Percentiles rank a stretch among this genome's conserved stretches.
Evolutionary conservation across 1,140 invertebrate genomes (phyloP).

Genomic region (Polypedilum pembai): DNA sequence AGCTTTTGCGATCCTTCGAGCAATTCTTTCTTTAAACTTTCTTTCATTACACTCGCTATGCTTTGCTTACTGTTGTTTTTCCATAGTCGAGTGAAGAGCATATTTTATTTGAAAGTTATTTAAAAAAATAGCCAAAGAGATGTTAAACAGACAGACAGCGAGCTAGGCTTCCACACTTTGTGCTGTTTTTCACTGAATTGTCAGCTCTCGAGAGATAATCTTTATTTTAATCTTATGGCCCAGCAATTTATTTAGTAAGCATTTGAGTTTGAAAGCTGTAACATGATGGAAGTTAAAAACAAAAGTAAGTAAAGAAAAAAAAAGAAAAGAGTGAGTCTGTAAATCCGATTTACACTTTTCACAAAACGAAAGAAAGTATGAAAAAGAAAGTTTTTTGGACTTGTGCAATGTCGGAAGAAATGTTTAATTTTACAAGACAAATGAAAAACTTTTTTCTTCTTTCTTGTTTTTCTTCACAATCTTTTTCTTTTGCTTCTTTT

Average conservation of each 20-base stretch:
- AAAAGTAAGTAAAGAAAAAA: not conserved
- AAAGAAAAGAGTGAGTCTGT: not conserved
- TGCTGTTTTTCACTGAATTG: too few species aligned
- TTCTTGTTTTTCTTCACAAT: too few species aligned
- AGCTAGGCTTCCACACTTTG: not conserved
- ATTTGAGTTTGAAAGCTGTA: not conserved
- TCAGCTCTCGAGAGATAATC: not conserved
- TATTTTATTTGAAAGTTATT: not conserved
- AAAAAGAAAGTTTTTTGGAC: not conserved
- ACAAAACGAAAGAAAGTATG: not conserved
- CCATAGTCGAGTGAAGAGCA: not conserved
- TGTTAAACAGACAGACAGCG: not conserved
- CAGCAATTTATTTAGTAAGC: not conserved
- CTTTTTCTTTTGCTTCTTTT: not conserved
- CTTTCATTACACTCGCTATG: too few species aligned
- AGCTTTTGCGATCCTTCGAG: too few species aligned
- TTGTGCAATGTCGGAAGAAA: not conserved
- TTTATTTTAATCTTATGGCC: not conserved
- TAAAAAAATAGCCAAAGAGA: slow-evolving; percentile 2
- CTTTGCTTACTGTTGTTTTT: too few species aligned
- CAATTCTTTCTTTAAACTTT: too few species aligned
- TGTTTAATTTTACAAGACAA: slow-evolving; percentile 14
- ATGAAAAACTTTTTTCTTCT: not conserved
- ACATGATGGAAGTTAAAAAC: not conserved
- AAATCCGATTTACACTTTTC: slow-evolving; percentile 17